Base-by-base conservation (phyloP, 1,140 invertebrate species). In the Lasaia peninsularis region DNA sequence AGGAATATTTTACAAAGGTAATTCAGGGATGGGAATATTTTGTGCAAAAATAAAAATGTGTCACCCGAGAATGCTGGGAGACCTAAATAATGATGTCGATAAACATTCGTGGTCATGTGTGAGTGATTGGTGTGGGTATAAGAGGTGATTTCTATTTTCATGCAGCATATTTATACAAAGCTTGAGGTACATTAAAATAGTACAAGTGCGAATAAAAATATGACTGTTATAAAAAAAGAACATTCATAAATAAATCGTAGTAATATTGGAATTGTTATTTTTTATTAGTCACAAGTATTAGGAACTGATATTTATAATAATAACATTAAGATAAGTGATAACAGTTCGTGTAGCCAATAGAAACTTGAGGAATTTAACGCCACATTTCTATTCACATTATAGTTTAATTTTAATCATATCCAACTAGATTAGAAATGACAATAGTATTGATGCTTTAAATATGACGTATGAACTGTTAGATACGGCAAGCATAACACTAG, bases 31-130 rank as follows among this genome's bases (percentile, higher is more conserved):
- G 2, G 40, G 18, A 11, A 48, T 48, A 48, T 20, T 40, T 6
- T 62, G 68, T 60, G 56, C 66, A 67, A 68, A n/a, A 71, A 67
- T 56, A 73, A 75, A 72, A 67, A 63, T 63, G 77, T 76, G 60
- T 75, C 65, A 73, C 81, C 86, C 83, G 80, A 76, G 80, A 79
- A 81, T 79, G 82, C 84, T 85, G 66, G 82, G 86, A 88, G 83
- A 86, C 80, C 73, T 75, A 78, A 73, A 67, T 61, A 71, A 67
- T 78, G 71, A 78, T 54, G 50, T 72, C 70, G 71, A 84, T 69
- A 60, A 71, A 78, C 79, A 67, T 70, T 75, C 66, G 69, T 82
- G 79, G 67, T 68, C 65, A 73, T 71, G 71, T 79, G 78, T 80
- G 63, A 65, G 67, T 72, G 72, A 62, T 69, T 75, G 72, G 71